Evolutionary conservation across 30 jellyfish, hydroid and myxozoan species (phyloP).

Genomic region (Nemopilema nomurai): DNA sequence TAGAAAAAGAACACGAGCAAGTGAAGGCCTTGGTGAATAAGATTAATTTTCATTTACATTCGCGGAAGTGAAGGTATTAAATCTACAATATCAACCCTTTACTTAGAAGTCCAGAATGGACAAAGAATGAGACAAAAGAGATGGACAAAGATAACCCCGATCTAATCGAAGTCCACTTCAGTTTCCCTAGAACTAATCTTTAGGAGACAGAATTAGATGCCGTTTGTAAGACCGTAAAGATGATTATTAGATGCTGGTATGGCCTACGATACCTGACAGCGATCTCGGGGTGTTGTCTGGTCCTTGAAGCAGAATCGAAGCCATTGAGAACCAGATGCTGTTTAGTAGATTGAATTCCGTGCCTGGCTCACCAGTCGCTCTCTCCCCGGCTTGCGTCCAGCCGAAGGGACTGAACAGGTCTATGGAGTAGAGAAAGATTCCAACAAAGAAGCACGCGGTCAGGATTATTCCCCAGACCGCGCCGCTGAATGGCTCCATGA

Average conservation of each 20-base stretch:
- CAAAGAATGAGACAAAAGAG: too few species aligned
- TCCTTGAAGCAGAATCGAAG: slow-evolving; percentile 53
- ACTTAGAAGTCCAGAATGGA: too few species aligned
- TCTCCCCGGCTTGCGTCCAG: slow-evolving; percentile 42
- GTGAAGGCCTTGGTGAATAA: neutral
- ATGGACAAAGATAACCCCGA: too few species aligned
- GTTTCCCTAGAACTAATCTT: too few species aligned
- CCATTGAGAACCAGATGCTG: slow-evolving; percentile 63
- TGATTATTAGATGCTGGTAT: neutral
- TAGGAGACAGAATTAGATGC: too few species aligned
- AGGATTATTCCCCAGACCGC: slow-evolving; percentile 42
- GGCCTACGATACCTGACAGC: slow-evolving; percentile 55
- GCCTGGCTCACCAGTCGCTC: slow-evolving; percentile 35
- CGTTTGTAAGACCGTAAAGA: too few species aligned
- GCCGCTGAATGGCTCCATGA: slow-evolving; percentile 54
- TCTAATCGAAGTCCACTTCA: too few species aligned
- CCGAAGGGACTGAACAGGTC: slow-evolving; percentile 68
- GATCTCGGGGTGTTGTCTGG: slow-evolving; percentile 69
- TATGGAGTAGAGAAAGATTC: slow-evolving; percentile 25
- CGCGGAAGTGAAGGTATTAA: neutral
- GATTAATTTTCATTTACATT: neutral
- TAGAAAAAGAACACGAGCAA: neutral
- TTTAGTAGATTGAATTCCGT: slow-evolving; percentile 26
- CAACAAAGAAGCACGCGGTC: slow-evolving; percentile 26
- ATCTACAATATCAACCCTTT: too few species aligned